These are phyloP conservation scores for Parazoanthus atlanticus DNA, from an alignment of 92 coral and sea anemone genomes.

Conservation along the genomic window DNA sequence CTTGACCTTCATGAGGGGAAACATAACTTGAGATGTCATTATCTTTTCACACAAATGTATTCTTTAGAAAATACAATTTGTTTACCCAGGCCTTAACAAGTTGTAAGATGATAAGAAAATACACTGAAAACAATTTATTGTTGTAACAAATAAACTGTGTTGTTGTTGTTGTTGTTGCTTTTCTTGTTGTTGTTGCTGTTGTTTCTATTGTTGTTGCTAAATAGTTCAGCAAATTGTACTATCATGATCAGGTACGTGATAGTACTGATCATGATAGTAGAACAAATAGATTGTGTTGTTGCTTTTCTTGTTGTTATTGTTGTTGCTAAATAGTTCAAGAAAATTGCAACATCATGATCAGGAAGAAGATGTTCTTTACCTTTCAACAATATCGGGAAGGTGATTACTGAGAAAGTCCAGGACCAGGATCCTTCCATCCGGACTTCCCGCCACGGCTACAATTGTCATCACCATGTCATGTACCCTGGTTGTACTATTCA, in stretches of 20 bases:
- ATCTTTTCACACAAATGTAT: too few relatives aligned
- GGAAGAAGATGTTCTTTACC: neutral
- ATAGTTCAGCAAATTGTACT: neutral
- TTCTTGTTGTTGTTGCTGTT: neutral
- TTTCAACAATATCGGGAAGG: conserved; percentile 6
- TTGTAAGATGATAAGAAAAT: neutral
- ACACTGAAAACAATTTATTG: neutral
- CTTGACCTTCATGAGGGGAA: too few relatives aligned
- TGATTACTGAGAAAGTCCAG: neutral
- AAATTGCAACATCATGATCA: neutral
- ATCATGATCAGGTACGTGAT: neutral
- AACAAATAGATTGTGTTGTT: too few relatives aligned
- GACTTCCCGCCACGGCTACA: conserved; percentile 12
- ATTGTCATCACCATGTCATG: conserved; percentile 15
- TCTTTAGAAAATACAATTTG: too few relatives aligned
- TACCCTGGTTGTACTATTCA: neutral
- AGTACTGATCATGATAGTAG: too few relatives aligned
- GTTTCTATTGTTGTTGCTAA: neutral
- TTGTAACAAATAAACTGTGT: neutral
- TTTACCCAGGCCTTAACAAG: too few relatives aligned
- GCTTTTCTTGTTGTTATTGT: neutral
- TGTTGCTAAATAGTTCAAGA: neutral
- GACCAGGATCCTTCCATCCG: conserved; percentile 18
- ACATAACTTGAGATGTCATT: too few relatives aligned
- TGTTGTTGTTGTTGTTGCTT: neutral